Percentiles rank a stretch among this genome's conserved stretches.
Conservation (phyloP, 2,888 invertebrate genomes). For the Hypena proboscidalis region DNA sequence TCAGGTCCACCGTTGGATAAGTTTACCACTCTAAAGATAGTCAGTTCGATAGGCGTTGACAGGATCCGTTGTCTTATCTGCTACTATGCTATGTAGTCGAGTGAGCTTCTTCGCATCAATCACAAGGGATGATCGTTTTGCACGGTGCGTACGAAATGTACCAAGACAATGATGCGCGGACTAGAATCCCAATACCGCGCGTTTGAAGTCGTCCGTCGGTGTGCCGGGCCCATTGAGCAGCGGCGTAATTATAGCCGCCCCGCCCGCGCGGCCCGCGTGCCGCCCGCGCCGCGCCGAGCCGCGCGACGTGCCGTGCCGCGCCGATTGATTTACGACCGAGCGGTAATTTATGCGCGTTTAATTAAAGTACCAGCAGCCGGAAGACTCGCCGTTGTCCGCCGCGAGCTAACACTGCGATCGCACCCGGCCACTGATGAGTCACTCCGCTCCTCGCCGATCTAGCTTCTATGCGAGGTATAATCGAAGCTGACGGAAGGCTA, state of each 20-base stretch:
- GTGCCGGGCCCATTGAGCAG: constrained; percentile 57
- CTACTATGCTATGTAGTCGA: background rate
- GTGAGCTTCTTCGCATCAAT: constrained; percentile 12
- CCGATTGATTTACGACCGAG: constrained; percentile 71
- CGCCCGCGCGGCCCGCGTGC: constrained; percentile 31
- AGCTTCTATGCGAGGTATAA: background rate
- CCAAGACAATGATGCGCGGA: constrained; percentile 47
- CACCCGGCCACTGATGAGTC: constrained; percentile 38
- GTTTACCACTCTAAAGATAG: no score
- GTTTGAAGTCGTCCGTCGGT: constrained; percentile 52
- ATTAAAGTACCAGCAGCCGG: constrained; percentile 79
- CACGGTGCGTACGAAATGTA: constrained; percentile 31
- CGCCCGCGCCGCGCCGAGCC: constrained; percentile 34
- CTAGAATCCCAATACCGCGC: constrained; percentile 56
- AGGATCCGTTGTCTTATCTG: background rate
- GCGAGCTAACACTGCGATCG: background rate
- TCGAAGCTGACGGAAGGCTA: constrained; percentile 23
- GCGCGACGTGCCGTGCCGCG: constrained; percentile 45
- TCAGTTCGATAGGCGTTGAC: background rate
- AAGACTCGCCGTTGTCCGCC: constrained; percentile 50
- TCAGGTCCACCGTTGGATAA: no score
- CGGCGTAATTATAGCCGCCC: constrained; percentile 46
- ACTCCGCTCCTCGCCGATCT: constrained; percentile 18
- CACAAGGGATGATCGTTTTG: constrained; percentile 13
- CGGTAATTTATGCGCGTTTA: constrained; percentile 76